These are phyloP conservation scores for Alca torda DNA, from an alignment of 2,797 vertebrate species.

Conservation along the genomic window DNA sequence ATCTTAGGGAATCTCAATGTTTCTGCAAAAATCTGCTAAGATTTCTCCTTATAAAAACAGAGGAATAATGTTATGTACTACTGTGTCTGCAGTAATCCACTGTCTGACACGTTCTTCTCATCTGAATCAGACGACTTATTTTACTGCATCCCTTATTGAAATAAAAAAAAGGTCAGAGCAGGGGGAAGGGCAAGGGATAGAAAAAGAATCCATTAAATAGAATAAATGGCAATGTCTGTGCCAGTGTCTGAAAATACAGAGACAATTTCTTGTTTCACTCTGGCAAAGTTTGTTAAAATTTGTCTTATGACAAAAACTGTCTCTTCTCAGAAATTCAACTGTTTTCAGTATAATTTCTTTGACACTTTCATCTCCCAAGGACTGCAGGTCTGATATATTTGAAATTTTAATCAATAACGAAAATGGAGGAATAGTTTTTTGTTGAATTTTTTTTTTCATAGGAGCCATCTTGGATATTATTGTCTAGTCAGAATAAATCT, in stretches of 20 bases:
- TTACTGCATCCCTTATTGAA: background rate
- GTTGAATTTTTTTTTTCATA: slow-evolving; percentile 18
- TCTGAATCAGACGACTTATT: background rate
- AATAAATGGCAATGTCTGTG: background rate
- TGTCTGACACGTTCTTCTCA: background rate
- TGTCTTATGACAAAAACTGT: slow-evolving; percentile 30
- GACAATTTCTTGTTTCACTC: background rate
- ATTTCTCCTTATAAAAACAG: background rate
- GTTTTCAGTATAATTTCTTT: background rate
- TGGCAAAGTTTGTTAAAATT: slow-evolving; percentile 27
- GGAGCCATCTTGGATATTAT: background rate
- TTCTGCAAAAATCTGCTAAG: background rate
- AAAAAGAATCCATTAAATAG: background rate
- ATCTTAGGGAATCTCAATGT: background rate
- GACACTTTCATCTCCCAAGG: background rate
- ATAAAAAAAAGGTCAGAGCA: background rate
- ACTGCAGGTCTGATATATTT: background rate
- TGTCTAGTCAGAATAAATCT: background rate
- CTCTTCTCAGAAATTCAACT: slow-evolving; percentile 41
- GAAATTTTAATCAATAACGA: slow-evolving; percentile 40
- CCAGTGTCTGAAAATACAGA: background rate
- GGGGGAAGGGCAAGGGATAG: background rate
- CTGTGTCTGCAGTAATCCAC: background rate
- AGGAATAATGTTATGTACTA: background rate
- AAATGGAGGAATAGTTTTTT: slow-evolving; percentile 17